These are phyloP conservation scores for Philaenus spumarius DNA, from an alignment of 1,140 invertebrate genomes.

Conservation along the genomic window DNA sequence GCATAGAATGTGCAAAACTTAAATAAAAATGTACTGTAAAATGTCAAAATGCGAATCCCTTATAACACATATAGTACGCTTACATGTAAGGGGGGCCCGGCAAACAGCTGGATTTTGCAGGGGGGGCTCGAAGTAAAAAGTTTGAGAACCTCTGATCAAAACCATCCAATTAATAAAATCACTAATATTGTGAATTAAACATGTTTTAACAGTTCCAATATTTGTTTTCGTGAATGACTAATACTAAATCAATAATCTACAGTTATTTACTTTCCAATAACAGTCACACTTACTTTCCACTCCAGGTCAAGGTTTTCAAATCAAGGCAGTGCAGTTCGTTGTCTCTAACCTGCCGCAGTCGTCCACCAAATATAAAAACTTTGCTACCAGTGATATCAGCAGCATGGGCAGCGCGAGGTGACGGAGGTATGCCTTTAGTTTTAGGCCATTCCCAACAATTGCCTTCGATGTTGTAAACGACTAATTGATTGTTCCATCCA, in stretches of 20 bases:
- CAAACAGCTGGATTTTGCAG: too few relatives aligned
- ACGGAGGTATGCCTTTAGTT: slow-evolving; percentile 36
- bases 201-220: too few relatives aligned
- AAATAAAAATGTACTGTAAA: too few relatives aligned
- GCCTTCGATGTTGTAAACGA: slow-evolving; percentile 35
- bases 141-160: too few relatives aligned
- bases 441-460: slow-evolving; percentile 37
- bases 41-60: too few relatives aligned
- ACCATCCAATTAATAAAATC: too few relatives aligned
- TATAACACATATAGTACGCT: too few relatives aligned
- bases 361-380: slow-evolving; percentile 45
- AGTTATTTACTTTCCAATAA: too few relatives aligned
- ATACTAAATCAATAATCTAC: background rate
- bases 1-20: too few relatives aligned
- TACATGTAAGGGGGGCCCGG: too few relatives aligned
- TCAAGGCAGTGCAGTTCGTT: slow-evolving; percentile 45
- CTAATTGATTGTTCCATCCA: slow-evolving; percentile 44
- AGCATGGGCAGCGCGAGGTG: slow-evolving; percentile 43
- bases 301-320: slow-evolving; percentile 40
- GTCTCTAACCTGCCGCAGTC: slow-evolving; percentile 35
- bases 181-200: too few relatives aligned
- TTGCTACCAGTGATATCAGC: slow-evolving; percentile 32
- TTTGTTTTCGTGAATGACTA: background rate
- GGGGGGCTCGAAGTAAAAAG: too few relatives aligned
- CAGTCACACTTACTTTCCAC: slow-evolving; percentile 39